Evolutionary conservation across 37 sponge, comb jelly and placozoan species (phyloP).

Genomic region (Beroe forskalii): DNA sequence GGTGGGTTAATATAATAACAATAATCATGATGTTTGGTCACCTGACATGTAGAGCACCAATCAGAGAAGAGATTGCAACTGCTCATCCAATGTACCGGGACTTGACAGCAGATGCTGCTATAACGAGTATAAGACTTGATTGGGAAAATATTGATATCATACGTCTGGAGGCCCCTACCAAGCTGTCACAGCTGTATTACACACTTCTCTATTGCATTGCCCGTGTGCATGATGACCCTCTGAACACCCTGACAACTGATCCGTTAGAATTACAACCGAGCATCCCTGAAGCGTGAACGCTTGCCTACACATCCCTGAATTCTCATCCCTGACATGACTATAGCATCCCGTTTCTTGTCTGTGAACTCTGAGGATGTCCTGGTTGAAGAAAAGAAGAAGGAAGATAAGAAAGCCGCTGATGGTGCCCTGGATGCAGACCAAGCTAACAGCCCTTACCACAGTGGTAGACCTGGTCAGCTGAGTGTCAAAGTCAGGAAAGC

Average conservation of each 20-base stretch:
- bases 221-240: too few relatives aligned
- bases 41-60: neutral
- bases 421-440: neutral
- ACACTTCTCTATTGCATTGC: too few relatives aligned
- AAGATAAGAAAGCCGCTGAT: neutral
- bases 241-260: too few relatives aligned
- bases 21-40: neutral
- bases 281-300: too few relatives aligned
- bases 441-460: neutral
- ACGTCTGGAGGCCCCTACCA: too few relatives aligned
- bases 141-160: constrained; percentile 51
- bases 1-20: neutral
- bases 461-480: constrained; percentile 7
- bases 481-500: constrained; percentile 16
- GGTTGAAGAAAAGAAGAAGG: neutral
- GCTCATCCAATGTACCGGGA: constrained; percentile 16
- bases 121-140: constrained; percentile 3
- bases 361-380: neutral
- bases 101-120: constrained; percentile 1
- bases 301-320: too few relatives aligned
- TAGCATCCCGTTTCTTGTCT: constrained; percentile 22
- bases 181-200: too few relatives aligned
- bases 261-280: too few relatives aligned
- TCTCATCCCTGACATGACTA: constrained; percentile 46
- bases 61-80: neutral